Evolutionary conservation across 2,113 vertebrate genomes (phyloP).

Genomic region (Coturnix japonica): DNA sequence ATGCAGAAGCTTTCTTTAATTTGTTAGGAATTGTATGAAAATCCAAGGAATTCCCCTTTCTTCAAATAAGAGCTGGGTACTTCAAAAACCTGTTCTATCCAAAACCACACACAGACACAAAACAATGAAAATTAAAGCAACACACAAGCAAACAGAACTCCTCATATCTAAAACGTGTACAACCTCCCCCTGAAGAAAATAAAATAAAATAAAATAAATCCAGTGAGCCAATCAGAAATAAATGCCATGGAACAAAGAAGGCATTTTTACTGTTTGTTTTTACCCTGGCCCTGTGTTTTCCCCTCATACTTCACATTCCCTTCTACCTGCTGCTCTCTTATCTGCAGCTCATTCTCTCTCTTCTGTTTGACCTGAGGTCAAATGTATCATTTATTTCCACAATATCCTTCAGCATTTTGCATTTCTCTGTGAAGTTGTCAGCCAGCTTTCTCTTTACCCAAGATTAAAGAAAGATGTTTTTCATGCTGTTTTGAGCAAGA

Average conservation of each 20-base stretch:
- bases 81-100: fast-evolving
- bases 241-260: background rate
- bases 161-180: background rate
- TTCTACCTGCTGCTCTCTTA: background rate
- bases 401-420: background rate
- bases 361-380: slow-evolving; percentile 21
- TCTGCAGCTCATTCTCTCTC: background rate
- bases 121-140: background rate
- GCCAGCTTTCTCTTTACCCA: background rate
- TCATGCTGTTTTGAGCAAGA: background rate
- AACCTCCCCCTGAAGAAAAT: background rate
- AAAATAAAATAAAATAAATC: background rate
- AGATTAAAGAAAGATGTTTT: slow-evolving; percentile 11
- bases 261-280: background rate
- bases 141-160: background rate
- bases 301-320: background rate
- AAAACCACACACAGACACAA: background rate
- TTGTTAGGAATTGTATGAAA: background rate
- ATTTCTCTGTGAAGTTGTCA: slow-evolving; percentile 14
- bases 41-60: background rate
- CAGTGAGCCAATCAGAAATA: background rate
- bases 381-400: slow-evolving; percentile 4
- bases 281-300: background rate
- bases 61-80: background rate
- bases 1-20: background rate